Conservation (phyloP, 2,797 vertebrate species). For the Falco berigora region DNA sequence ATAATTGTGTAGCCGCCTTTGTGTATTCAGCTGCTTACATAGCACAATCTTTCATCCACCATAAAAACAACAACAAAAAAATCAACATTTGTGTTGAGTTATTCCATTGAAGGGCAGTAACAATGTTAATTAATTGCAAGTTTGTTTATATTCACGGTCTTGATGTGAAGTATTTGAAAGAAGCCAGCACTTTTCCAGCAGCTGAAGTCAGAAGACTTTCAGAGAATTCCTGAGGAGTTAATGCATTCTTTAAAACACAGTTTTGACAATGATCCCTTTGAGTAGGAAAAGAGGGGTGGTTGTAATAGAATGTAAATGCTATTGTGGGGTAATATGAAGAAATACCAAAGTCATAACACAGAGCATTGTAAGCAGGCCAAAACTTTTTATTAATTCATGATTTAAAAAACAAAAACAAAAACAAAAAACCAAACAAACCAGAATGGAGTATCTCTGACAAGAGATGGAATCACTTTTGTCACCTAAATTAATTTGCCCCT, state of each 20-base stretch:
- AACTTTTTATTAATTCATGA: not conserved
- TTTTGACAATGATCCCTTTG: not conserved
- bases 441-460: not conserved
- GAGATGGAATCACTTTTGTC: constrained; percentile 7
- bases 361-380: not conserved
- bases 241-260: not conserved
- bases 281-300: not conserved
- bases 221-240: not conserved
- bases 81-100: not conserved
- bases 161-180: not conserved
- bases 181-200: not conserved
- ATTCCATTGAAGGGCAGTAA: not conserved
- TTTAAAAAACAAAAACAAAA: too few relatives aligned
- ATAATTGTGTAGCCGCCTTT: not conserved
- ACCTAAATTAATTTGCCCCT: constrained; percentile 45
- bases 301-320: not conserved
- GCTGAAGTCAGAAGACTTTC: not conserved
- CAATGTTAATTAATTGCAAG: not conserved
- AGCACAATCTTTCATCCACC: not conserved
- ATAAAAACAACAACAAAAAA: not conserved
- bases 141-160: not conserved
- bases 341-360: not conserved
- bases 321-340: not conserved
- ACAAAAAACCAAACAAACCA: too few relatives aligned
- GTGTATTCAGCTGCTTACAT: not conserved